These are phyloP conservation scores for Pachycephus smyrnensis DNA, from an alignment of 2,888 invertebrate genomes.

Conservation along the genomic window DNA sequence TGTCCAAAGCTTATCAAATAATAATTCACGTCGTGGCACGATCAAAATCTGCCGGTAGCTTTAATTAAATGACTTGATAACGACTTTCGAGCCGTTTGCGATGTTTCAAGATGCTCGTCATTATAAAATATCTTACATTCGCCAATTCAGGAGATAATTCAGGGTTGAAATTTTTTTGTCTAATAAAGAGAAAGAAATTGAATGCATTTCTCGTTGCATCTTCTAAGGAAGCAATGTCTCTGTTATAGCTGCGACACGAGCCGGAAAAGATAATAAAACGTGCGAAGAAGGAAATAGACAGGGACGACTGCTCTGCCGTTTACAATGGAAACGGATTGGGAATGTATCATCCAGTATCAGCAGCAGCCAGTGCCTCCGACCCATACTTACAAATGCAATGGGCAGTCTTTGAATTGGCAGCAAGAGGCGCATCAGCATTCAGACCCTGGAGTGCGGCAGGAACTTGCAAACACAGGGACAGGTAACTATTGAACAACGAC, in stretches of 20 bases:
- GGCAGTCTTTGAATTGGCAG: constrained; percentile 63
- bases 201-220: not conserved
- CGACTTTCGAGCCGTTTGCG: not conserved
- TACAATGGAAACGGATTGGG: constrained; percentile 61
- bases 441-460: constrained; percentile 64
- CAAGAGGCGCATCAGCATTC: constrained; percentile 64
- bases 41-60: not conserved
- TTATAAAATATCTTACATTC: not conserved
- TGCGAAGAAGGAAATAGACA: constrained; percentile 59
- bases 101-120: not conserved
- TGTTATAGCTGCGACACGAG: constrained; percentile 56
- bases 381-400: constrained; percentile 63
- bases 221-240: not conserved
- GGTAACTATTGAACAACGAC: constrained; percentile 44
- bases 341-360: constrained; percentile 59
- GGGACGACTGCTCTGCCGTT: constrained; percentile 55
- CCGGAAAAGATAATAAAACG: constrained; percentile 59
- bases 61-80: not conserved
- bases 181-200: not conserved
- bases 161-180: not conserved
- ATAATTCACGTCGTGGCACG: not conserved
- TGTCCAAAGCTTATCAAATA: not conserved
- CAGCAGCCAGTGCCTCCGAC: constrained; percentile 50
- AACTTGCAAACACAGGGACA: constrained; percentile 64
- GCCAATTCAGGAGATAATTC: not conserved